A percentile compares a stretch with the other conserved stretches of the same genome.
Conservation (phyloP, 2,797 vertebrate species). For the Anolis apletophallus region DNA sequence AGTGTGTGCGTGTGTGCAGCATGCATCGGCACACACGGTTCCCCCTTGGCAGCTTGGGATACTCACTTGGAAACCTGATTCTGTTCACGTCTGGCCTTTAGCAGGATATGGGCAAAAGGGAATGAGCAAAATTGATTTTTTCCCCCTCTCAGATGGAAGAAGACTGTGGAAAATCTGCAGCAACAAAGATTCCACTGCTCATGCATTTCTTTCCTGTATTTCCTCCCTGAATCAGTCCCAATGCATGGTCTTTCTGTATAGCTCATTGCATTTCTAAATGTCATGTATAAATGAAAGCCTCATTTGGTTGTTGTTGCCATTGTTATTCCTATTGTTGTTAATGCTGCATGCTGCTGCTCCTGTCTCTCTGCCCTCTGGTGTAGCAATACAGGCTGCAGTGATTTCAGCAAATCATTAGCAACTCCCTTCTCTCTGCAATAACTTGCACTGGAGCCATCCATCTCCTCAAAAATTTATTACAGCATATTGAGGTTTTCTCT, state of each 20-base stretch:
- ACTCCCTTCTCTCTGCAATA: constrained; percentile 44
- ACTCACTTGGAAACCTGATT: constrained; percentile 3
- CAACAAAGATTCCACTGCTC: background rate
- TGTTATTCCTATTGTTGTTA: background rate
- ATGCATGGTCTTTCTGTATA: background rate
- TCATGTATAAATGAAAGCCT: background rate
- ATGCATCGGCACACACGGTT: background rate
- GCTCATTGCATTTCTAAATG: background rate
- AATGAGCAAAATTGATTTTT: constrained; percentile 39
- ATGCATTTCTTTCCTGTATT: background rate
- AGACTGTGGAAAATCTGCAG: constrained; percentile 21
- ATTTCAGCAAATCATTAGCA: constrained; percentile 48
- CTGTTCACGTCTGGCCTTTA: constrained; percentile 8
- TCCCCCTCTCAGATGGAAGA: constrained; percentile 20
- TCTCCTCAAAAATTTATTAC: constrained; percentile 54
- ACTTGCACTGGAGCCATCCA: constrained; percentile 45
- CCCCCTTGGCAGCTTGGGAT: background rate
- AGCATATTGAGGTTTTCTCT: constrained; percentile 52
- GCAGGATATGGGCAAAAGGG: constrained; percentile 39
- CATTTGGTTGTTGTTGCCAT: background rate
- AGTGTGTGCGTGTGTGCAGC: too few relatives aligned
- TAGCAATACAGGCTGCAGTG: constrained; percentile 4
- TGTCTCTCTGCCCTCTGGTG: background rate
- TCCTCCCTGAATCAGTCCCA: background rate
- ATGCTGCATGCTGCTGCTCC: background rate